Base-by-base conservation (phyloP, 2,113 vertebrate genomes). In the Pycnonotus jocosus region DNA sequence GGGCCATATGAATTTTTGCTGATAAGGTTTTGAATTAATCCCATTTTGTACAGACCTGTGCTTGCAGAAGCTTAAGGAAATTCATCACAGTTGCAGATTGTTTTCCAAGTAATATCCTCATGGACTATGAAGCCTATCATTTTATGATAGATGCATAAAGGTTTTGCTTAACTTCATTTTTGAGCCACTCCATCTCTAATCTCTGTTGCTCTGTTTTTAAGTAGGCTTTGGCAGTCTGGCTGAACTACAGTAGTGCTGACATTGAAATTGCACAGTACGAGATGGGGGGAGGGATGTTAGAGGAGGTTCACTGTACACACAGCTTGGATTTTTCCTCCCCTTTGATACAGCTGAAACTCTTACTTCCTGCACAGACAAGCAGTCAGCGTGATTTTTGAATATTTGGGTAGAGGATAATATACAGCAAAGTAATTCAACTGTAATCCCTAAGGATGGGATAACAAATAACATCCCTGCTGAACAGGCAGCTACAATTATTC, bases 1-100 rank as follows among this genome's bases (percentile, higher is more conserved):
- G 57, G 69, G 20, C 92, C 80, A 44, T 81, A 79, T 94, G 95
- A 95, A 93, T 95, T 88, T 91, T 92, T 91, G 86, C 92, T 96
- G 95, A 93, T 96, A 97, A 96, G 90, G 82, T 78, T 96, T 94
- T 84, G 80, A 88, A 88, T 94, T 97, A 96, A 97, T 97, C 94
- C 90, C 50, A 42, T 96, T 95, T 93, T 84, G 35, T 86, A 93
- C 72, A 94, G 93, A 95, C 90, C 90, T 94, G 69, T 84, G 82
- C 65, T 86, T 93, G 92, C 69, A 81, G 77, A 65, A 84, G 96
- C 88, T 94, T 94, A 94, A 79, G 95, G 69, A 94, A 94, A 94
- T 90, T 93, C 86, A 96, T 94, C 95, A 81, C 61, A 84, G 88
- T 93, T 84, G 61, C 80, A 84, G 92, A 94, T 96, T 93, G 93